Conservation (phyloP, 2,797 vertebrate species). For the Parauchenoglanis punctatus region DNA sequence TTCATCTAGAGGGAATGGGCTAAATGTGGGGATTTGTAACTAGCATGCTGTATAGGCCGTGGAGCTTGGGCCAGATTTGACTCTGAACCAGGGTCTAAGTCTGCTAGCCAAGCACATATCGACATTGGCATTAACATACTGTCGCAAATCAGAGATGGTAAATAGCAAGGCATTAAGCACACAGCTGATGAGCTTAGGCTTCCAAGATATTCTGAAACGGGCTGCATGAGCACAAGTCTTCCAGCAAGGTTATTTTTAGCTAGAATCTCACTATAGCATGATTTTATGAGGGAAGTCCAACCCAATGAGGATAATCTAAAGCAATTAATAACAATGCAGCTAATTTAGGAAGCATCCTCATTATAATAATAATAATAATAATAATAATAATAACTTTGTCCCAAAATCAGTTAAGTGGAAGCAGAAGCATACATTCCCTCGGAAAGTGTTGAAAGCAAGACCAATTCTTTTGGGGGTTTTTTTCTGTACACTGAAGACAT, state of each 20-base stretch:
- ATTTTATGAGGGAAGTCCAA: neutral
- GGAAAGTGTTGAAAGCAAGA: no score
- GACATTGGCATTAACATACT: neutral
- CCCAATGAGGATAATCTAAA: neutral
- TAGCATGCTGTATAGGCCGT: neutral
- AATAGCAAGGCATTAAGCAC: neutral
- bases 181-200: neutral
- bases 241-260: neutral
- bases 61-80: neutral
- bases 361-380: no score
- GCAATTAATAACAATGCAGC: neutral
- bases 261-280: neutral
- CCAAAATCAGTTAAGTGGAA: no score
- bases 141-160: neutral
- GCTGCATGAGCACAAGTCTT: neutral
- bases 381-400: no score
- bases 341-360: neutral
- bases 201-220: neutral
- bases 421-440: no score
- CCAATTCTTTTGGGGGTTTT: no score
- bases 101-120: neutral
- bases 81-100: neutral
- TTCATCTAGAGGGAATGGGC: neutral
- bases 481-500: no score
- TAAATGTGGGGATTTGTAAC: neutral